Base-by-base conservation (phyloP, 1,140 invertebrate species). In the Penaeus indicus region DNA sequence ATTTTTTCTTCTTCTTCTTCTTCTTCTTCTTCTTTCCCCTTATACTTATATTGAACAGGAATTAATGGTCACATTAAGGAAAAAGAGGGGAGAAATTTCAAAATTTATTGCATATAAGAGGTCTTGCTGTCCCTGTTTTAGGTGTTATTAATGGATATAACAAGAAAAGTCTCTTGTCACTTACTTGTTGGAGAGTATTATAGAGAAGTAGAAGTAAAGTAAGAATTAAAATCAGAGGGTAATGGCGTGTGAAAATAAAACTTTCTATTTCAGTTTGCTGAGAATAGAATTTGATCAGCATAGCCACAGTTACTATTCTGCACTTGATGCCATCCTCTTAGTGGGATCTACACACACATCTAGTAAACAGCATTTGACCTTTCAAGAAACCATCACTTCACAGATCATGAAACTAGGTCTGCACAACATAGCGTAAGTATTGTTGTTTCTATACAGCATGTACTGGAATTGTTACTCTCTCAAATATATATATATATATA, bases 271-370 rank as follows among this genome's bases (percentile, higher is more conserved):
- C 84, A 92, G 93, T 78, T 84, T 92, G 63, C 91, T 94, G 18
- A 91, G 93, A n/a, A 86, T 94, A 62, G 93, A 94, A 90, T 92
- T 94, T 89, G 91, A 92, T 90, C 92, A 92, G 85, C 84, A 85
- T 11, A 82, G 91, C 27, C 91, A 92, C 47, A 90, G 92, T 22
- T 94, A 94, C 89, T 94, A 93, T 89, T 93, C 93, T 62, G 93
- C 94, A 86, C 88, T 93, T 7, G 93, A 94, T 91, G 92, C 93
- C 84, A 91, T 94, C 10, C 88, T 92, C 60, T 87, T 94, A 32
- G 91, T 92, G 84, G 93, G 93, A 4, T 91, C 86, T 19, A 82
- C 86, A 18, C 84, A 89, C n/a, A 63, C 88, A 25, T 32, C 75
- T 13, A 89, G 75, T 47, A 84, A 54, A n/a, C 47, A 61, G 21